Percentiles rank a stretch among this genome's conserved stretches.
Conservation (phyloP, 2,797 vertebrate species). For the Furcifer pardalis region DNA sequence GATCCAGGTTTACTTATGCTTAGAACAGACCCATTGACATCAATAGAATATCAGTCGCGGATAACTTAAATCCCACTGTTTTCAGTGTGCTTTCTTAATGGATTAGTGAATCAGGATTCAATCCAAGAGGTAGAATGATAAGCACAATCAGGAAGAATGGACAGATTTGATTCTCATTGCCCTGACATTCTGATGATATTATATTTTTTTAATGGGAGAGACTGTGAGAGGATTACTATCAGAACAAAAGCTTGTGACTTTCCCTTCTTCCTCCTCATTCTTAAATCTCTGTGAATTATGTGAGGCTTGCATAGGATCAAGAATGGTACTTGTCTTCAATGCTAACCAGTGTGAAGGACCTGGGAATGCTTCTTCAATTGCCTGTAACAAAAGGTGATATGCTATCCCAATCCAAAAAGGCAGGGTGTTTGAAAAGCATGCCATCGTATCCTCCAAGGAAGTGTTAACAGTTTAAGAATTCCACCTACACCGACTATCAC, state of each 20-base stretch:
- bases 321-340: background rate
- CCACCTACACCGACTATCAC: background rate
- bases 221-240: too few relatives aligned
- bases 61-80: background rate
- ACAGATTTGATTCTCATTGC: background rate
- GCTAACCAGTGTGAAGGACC: background rate
- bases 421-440: background rate
- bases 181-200: background rate
- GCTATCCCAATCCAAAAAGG: background rate
- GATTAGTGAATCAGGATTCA: background rate
- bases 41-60: background rate
- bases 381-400: background rate
- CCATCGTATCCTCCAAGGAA: background rate
- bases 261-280: background rate
- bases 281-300: background rate
- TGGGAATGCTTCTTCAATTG: background rate
- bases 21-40: background rate
- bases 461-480: constrained; percentile 25
- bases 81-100: background rate
- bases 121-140: background rate
- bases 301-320: background rate
- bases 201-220: background rate
- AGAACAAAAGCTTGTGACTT: background rate
- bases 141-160: background rate
- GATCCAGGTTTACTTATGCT: background rate